A percentile compares a stretch with the other conserved stretches of the same genome.
These are phyloP conservation scores for Eupithecia vulgata DNA, from an alignment of 2,888 invertebrate species.

Conservation along the genomic window DNA sequence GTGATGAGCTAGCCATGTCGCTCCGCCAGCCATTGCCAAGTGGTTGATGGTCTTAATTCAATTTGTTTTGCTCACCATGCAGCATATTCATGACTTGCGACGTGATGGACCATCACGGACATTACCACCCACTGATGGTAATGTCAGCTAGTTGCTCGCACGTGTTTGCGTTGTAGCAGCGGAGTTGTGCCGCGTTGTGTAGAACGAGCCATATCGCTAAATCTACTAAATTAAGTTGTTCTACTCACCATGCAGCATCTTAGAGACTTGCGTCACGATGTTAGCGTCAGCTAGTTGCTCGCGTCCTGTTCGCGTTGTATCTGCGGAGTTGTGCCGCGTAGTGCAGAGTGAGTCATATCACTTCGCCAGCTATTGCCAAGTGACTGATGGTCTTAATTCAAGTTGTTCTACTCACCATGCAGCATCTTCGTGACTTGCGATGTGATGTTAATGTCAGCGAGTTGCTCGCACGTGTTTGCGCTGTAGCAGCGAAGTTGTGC, in stretches of 20 bases:
- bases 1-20: conserved; percentile 95
- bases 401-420: conserved; percentile 89
- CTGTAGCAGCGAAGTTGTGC: conserved; percentile 94
- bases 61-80: conserved; percentile 89
- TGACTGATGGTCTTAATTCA: conserved; percentile 85
- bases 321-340: conserved; percentile 94
- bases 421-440: conserved; percentile 97
- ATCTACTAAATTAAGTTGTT: conserved; percentile 79
- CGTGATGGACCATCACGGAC: no score
- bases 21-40: conserved; percentile 91
- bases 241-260: conserved; percentile 94
- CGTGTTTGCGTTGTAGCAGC: conserved; percentile 92
- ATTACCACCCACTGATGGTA: no score
- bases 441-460: conserved; percentile 91
- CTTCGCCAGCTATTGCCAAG: conserved; percentile 91
- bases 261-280: conserved; percentile 95
- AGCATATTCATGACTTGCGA: conserved; percentile 97
- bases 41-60: conserved; percentile 85
- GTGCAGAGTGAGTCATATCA: conserved; percentile 95
- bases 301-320: conserved; percentile 90
- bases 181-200: conserved; percentile 93
- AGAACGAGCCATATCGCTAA: conserved; percentile 97
- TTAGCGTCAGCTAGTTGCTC: conserved; percentile 89
- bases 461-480: conserved; percentile 85
- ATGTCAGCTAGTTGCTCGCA: conserved; percentile 87